phyloP scores from a whole-genome alignment of 37 sponge, comb jelly and placozoan genomes.

The Cliona cf. orientalis region DNA sequence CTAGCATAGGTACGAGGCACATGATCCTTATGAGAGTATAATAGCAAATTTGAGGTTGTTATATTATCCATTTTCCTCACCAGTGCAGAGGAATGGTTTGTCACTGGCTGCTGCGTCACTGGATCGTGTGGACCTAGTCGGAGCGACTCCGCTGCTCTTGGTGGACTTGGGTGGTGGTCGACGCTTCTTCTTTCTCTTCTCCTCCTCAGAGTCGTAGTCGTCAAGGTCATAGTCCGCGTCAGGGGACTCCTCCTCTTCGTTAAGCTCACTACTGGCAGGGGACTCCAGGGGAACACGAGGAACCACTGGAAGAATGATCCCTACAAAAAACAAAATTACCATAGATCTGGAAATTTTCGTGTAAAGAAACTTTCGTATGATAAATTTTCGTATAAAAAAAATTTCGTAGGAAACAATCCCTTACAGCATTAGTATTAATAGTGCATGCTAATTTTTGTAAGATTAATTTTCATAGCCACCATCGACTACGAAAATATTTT shows the following conservation, averaged over 20 bases:
- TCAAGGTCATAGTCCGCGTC: conserved; percentile 66
- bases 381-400: too few relatives aligned
- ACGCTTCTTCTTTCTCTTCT: conserved; percentile 34
- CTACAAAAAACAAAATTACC: background rate
- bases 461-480: too few relatives aligned
- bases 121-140: background rate
- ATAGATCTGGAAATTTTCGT: too few relatives aligned
- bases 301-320: background rate
- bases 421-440: too few relatives aligned
- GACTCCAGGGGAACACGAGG: conserved; percentile 44
- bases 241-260: conserved; percentile 63
- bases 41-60: too few relatives aligned
- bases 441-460: too few relatives aligned
- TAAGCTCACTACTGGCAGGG: conserved; percentile 59
- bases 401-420: too few relatives aligned
- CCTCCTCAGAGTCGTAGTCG: conserved; percentile 68
- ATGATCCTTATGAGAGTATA: too few relatives aligned
- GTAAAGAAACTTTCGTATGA: too few relatives aligned
- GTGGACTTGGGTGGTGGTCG: background rate
- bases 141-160: background rate
- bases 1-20: too few relatives aligned
- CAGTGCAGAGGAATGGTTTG: conserved; percentile 61
- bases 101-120: conserved; percentile 26
- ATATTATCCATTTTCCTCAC: too few relatives aligned
- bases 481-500: too few relatives aligned